phyloP scores from a whole-genome alignment of 2,888 invertebrate genomes.

The Calameuta filiformis region DNA sequence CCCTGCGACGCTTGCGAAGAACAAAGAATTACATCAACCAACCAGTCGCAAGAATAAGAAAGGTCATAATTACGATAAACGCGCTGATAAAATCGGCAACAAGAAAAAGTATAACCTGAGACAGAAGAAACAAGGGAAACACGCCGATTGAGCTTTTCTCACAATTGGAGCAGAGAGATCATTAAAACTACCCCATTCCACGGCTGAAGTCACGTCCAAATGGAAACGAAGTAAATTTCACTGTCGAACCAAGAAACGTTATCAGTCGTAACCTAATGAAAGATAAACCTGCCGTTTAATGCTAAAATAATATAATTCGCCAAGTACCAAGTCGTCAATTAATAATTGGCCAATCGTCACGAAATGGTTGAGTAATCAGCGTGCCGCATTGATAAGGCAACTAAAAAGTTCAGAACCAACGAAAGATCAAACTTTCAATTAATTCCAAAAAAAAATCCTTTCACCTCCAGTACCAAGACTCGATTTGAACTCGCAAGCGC shows the following conservation, averaged over 20 bases:
- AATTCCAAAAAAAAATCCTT: too few relatives aligned
- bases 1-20: too few relatives aligned
- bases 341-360: neutral
- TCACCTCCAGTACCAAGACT: neutral
- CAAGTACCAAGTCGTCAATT: neutral
- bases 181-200: neutral
- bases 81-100: neutral
- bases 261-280: neutral
- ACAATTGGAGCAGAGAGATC: neutral
- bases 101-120: neutral
- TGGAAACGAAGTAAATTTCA: neutral
- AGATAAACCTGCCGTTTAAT: neutral
- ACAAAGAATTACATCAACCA: neutral
- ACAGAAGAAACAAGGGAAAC: neutral
- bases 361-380: neutral
- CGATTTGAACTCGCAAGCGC: neutral
- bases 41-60: neutral
- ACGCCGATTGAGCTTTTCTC: neutral
- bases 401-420: neutral
- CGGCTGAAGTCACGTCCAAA: neutral
- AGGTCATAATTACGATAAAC: neutral
- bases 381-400: neutral
- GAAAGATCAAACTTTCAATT: too few relatives aligned
- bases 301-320: neutral
- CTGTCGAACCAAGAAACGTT: neutral